A percentile compares a stretch with the other conserved stretches of the same genome.
Conservation (phyloP, 2,113 vertebrate species). For the Mohoua ochrocephala region DNA sequence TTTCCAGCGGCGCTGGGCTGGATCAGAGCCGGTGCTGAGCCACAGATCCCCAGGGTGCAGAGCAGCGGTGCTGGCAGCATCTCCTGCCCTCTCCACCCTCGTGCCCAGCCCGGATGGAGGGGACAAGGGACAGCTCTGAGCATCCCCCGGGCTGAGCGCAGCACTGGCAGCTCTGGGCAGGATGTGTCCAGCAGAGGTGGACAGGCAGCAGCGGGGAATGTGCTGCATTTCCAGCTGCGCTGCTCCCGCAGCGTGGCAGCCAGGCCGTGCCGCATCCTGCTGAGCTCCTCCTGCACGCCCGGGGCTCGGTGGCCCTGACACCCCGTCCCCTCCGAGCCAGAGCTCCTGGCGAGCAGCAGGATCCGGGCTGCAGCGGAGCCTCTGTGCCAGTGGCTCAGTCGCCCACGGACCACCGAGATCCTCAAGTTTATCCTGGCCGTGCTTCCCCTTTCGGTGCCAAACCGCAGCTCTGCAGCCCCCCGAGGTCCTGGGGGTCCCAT, state of each 20-base stretch:
- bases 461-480: not conserved
- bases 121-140: not conserved
- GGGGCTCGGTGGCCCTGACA: not conserved
- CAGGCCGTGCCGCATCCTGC: not conserved
- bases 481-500: accelerated
- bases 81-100: not conserved
- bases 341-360: not conserved
- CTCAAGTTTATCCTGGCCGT: accelerated
- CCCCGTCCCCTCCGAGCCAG: not conserved
- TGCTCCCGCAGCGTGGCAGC: not conserved
- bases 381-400: accelerated
- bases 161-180: accelerated
- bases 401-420: accelerated
- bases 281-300: not conserved
- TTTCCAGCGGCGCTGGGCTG: not conserved
- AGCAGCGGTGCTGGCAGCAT: accelerated
- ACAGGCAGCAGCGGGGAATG: not conserved
- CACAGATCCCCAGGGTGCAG: not conserved
- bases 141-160: accelerated
- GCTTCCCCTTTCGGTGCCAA: accelerated
- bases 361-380: accelerated
- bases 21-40: not conserved
- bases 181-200: not conserved
- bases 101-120: accelerated
- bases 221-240: not conserved